A percentile compares a stretch with the other conserved stretches of the same genome.
Conservation (phyloP, 2,113 vertebrate genomes). For the Grammomys dolichurus region DNA sequence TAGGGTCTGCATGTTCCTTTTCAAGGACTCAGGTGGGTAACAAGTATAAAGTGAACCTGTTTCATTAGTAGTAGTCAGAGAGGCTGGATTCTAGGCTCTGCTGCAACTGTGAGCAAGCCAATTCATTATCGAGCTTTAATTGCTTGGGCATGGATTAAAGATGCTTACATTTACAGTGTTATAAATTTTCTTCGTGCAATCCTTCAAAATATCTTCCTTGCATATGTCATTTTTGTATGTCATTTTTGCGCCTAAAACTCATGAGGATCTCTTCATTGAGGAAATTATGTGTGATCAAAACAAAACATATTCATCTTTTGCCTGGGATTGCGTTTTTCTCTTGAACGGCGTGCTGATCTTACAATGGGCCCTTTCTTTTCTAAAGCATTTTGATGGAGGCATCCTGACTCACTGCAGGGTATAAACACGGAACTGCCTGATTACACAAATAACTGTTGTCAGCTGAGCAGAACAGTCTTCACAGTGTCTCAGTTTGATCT, state of each 20-base stretch:
- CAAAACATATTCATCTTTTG: background rate
- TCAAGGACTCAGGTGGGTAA: background rate
- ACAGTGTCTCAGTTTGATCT: background rate
- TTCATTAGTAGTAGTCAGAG: background rate
- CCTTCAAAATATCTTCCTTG: background rate
- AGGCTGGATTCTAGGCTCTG: background rate
- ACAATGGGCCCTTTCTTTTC: constrained; percentile 11
- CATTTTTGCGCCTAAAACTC: background rate
- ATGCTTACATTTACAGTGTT: background rate
- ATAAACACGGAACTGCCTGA: constrained; percentile 29
- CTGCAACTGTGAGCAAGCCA: background rate
- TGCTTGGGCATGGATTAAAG: background rate
- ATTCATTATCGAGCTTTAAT: background rate
- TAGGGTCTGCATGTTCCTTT: background rate
- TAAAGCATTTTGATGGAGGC: constrained; percentile 54
- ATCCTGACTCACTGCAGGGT: background rate
- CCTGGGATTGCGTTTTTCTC: constrained; percentile 35
- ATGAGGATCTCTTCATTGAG: constrained; percentile 5
- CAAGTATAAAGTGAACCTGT: background rate
- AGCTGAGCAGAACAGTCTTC: constrained; percentile 3
- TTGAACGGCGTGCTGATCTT: constrained; percentile 13
- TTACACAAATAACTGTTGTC: constrained; percentile 43
- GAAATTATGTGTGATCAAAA: constrained; percentile 50
- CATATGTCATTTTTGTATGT: background rate
- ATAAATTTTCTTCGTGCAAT: background rate